Conservation (phyloP, 2,113 vertebrate species). For the Zonotrichia leucophrys region DNA sequence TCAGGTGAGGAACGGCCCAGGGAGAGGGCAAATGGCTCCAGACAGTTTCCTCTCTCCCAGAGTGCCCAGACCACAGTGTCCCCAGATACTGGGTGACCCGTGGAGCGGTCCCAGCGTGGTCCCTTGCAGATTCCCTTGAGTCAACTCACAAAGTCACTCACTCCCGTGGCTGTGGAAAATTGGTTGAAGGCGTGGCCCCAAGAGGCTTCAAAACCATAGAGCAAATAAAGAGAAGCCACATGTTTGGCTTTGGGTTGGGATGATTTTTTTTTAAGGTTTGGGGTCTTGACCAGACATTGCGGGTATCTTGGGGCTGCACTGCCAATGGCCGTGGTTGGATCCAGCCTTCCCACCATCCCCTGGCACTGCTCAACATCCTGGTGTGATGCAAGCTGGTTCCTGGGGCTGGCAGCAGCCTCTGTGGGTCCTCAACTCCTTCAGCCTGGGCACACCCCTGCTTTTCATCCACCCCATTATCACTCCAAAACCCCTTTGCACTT, state of each 20-base stretch:
- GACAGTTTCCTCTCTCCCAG: neutral
- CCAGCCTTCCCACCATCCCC: neutral
- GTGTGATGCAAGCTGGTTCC: neutral
- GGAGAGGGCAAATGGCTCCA: neutral
- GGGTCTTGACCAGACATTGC: neutral
- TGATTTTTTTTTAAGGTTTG: neutral
- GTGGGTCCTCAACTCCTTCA: accelerated
- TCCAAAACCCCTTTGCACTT: neutral
- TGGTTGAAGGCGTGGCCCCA: neutral
- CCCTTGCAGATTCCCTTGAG: neutral
- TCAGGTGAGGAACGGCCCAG: neutral
- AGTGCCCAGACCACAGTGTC: accelerated
- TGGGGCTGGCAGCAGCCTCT: neutral
- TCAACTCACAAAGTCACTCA: accelerated
- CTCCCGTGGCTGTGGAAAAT: neutral
- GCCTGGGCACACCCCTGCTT: neutral
- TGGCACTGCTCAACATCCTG: neutral
- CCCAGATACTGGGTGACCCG: accelerated
- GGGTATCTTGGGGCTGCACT: neutral
- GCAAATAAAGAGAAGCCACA: slow-evolving; percentile 1
- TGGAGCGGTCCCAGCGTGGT: accelerated
- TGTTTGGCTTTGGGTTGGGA: neutral
- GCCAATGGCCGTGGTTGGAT: accelerated
- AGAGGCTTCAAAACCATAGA: slow-evolving; percentile 8
- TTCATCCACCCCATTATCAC: neutral